Conservation (phyloP, 2,888 invertebrate species). For the Monopis laevigella region DNA sequence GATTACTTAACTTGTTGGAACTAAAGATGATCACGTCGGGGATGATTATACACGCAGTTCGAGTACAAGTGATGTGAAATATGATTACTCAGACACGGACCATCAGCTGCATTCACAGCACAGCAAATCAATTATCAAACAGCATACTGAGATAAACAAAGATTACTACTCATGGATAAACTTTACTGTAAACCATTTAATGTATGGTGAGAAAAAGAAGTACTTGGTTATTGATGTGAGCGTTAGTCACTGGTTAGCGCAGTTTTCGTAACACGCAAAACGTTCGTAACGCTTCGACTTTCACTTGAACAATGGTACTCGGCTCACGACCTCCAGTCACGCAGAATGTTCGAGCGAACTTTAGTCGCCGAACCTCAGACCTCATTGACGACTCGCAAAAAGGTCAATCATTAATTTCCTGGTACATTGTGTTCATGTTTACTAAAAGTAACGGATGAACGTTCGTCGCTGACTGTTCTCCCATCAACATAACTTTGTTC, state of each 20-base stretch:
- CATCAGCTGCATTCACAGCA: too few relatives aligned
- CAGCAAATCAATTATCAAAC: too few relatives aligned
- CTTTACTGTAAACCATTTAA: too few relatives aligned
- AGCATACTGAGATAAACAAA: too few relatives aligned
- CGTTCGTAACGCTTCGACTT: constrained; percentile 45
- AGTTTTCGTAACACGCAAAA: constrained; percentile 50
- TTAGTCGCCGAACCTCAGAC: constrained; percentile 7
- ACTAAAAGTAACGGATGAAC: constrained; percentile 2
- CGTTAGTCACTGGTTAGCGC: background rate
- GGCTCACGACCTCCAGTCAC: constrained; percentile 42
- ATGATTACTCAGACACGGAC: too few relatives aligned
- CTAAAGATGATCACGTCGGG: background rate
- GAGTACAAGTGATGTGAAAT: too few relatives aligned
- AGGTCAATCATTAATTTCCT: constrained; percentile 23
- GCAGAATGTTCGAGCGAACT: constrained; percentile 23
- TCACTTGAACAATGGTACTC: constrained; percentile 51
- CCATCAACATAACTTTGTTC: too few relatives aligned
- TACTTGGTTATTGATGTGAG: constrained; percentile 1
- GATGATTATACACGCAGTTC: too few relatives aligned
- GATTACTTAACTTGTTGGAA: constrained; percentile 30
- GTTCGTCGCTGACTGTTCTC: background rate
- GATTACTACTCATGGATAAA: too few relatives aligned
- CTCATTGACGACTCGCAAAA: constrained; percentile 31
- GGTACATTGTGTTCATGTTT: constrained; percentile 1
- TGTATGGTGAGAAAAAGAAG: too few relatives aligned